These are phyloP conservation scores for Strix uralensis DNA, from an alignment of 2,113 vertebrate species.

Conservation along the genomic window DNA sequence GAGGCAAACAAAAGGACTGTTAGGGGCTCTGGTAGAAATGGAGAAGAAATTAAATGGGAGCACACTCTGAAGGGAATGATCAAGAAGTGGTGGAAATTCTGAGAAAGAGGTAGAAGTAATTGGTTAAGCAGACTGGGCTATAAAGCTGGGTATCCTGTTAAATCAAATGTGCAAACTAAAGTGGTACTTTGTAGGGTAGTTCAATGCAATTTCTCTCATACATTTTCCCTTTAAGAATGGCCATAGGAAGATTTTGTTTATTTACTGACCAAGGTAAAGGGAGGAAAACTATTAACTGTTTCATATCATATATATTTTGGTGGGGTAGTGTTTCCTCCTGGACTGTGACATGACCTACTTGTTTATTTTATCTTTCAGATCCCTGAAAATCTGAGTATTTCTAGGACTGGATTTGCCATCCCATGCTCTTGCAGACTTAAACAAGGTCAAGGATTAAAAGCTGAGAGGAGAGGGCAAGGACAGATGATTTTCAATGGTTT, in stretches of 20 bases:
- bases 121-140: background rate
- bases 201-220: fast-evolving
- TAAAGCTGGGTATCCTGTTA: background rate
- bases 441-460: background rate
- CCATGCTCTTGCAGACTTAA: background rate
- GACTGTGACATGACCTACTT: background rate
- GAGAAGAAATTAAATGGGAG: background rate
- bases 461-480: background rate
- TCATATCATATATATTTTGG: background rate
- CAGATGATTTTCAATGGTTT: background rate
- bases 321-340: background rate
- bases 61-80: background rate
- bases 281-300: background rate
- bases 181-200: background rate
- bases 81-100: background rate
- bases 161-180: background rate
- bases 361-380: background rate
- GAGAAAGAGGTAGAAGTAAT: background rate
- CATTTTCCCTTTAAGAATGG: background rate
- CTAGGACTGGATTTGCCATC: background rate
- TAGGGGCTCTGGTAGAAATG: background rate
- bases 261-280: background rate
- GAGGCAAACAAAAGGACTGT: background rate
- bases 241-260: background rate
- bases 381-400: background rate